Conservation (phyloP, 2,888 invertebrate genomes). For the Strigamia crassipes region DNA sequence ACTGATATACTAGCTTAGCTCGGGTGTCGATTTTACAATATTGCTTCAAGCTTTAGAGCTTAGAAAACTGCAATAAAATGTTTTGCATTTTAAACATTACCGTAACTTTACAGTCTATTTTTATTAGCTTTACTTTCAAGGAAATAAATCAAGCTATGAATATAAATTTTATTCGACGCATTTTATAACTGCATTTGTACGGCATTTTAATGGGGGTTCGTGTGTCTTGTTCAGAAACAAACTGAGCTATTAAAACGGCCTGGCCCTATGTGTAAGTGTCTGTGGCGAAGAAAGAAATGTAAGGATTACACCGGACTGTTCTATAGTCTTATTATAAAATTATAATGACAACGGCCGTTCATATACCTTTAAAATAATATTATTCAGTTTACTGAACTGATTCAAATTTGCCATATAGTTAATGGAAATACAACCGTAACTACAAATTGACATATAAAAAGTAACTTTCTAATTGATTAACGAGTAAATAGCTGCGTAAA, state of each 20-base stretch:
- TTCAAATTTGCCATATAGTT: background rate
- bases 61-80: background rate
- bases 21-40: background rate
- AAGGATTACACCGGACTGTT: background rate
- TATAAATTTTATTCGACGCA: background rate
- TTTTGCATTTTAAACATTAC: background rate
- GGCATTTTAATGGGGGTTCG: no score
- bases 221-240: no score
- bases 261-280: no score
- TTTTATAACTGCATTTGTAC: background rate
- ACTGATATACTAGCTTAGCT: background rate
- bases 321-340: background rate
- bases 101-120: background rate
- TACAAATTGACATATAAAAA: background rate
- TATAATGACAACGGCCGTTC: background rate
- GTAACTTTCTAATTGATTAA: background rate
- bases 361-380: background rate
- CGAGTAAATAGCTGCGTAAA: background rate
- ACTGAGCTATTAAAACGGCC: no score
- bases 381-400: background rate
- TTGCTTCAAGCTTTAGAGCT: background rate
- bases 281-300: no score
- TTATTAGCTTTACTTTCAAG: background rate
- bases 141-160: background rate
- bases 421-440: slow-evolving; percentile 1